phyloP scores from a whole-genome alignment of 1,140 invertebrate species.

The Wiebesia pumilae region DNA sequence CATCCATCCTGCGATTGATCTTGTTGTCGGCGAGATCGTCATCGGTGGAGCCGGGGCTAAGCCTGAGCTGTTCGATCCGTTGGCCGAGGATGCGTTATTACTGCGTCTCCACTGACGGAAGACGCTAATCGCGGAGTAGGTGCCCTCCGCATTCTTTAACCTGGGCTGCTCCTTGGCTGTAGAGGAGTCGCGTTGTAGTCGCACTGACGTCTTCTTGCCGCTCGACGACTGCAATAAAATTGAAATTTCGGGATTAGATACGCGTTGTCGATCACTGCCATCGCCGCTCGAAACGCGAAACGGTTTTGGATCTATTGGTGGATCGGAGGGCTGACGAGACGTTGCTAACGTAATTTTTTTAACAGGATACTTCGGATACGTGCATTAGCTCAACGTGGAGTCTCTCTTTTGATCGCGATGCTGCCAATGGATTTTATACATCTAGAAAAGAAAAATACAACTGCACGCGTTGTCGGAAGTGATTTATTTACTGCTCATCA shows the following conservation, averaged over 20 bases:
- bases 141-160: slow-evolving; percentile 59
- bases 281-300: too few species aligned
- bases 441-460: too few species aligned
- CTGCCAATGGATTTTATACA: too few species aligned
- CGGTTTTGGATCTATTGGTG: too few species aligned
- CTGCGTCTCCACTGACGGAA: slow-evolving; percentile 67
- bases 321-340: too few species aligned
- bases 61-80: slow-evolving; percentile 50
- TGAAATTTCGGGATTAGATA: not conserved
- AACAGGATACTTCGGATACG: too few species aligned
- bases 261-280: not conserved
- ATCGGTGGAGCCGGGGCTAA: not conserved
- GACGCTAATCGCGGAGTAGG: slow-evolving; percentile 59
- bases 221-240: slow-evolving; percentile 33
- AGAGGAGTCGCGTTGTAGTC: slow-evolving; percentile 18
- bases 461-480: too few species aligned
- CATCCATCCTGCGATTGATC: not conserved
- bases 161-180: slow-evolving; percentile 55
- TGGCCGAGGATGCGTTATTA: slow-evolving; percentile 40
- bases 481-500: too few species aligned
- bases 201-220: slow-evolving; percentile 34
- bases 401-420: too few species aligned
- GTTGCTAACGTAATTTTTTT: too few species aligned
- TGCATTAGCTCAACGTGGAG: too few species aligned
- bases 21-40: slow-evolving; percentile 8